Evolutionary conservation across 92 coral and sea anemone species (phyloP).

Genomic region (Phenganax stokvisi): DNA sequence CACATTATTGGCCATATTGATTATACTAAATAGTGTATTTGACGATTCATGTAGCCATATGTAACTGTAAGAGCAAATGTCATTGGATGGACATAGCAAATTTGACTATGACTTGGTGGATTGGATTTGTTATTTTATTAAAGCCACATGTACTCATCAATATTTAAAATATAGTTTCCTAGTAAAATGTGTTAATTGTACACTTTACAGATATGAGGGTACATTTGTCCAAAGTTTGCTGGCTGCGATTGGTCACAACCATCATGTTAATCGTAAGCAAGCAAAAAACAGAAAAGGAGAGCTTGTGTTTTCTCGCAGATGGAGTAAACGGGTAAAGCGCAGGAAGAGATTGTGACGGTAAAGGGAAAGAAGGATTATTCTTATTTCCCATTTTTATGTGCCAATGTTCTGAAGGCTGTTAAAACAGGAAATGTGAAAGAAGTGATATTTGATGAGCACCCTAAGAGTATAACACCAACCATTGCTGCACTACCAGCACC

Average conservation of each 20-base stretch:
- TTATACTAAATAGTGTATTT: neutral
- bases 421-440: neutral
- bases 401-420: neutral
- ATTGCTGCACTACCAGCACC: constrained; percentile 35
- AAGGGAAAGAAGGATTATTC: constrained; percentile 6
- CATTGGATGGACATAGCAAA: too few species aligned
- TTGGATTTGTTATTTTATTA: neutral
- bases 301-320: neutral
- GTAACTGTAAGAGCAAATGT: neutral
- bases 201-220: neutral
- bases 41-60: neutral
- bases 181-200: neutral
- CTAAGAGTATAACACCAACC: constrained; percentile 30
- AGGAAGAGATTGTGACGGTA: constrained; percentile 1
- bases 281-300: constrained; percentile 15
- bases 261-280: constrained; percentile 16
- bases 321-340: constrained; percentile 25
- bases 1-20: neutral
- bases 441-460: neutral
- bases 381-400: constrained; percentile 14
- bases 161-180: neutral
- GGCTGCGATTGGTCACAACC: constrained; percentile 30
- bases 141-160: neutral
- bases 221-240: neutral
- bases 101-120: neutral